Conservation (phyloP, 2,113 vertebrate genomes). For the Amphilophus citrinellus region DNA sequence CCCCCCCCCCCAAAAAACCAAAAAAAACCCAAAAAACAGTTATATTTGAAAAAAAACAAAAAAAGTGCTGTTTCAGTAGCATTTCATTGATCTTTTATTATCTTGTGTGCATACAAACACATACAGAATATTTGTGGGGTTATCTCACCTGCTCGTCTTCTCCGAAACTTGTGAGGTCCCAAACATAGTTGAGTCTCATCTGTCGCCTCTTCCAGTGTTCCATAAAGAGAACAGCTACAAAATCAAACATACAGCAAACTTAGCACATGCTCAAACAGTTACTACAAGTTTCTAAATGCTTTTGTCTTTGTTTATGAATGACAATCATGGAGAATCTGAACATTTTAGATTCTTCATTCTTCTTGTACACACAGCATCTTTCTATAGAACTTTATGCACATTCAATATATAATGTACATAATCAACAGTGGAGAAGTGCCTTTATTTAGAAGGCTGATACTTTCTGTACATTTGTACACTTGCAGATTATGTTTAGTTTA, state of each 20-base stretch:
- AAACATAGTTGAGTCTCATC: slow-evolving; percentile 95
- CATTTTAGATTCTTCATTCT: neutral
- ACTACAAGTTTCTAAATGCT: neutral
- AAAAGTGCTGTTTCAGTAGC: neutral
- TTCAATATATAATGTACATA: neutral
- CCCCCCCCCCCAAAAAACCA: too few species aligned
- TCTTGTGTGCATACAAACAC: neutral
- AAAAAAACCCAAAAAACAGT: too few species aligned
- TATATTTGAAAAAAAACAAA: neutral
- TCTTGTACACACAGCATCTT: neutral
- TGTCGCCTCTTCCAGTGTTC: slow-evolving; percentile 99
- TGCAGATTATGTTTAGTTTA: fast-evolving
- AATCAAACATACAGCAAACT: neutral
- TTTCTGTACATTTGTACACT: fast-evolving
- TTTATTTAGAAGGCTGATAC: neutral
- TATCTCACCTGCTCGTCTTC: slow-evolving; percentile 92
- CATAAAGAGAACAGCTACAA: slow-evolving; percentile 95
- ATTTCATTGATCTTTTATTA: too few species aligned
- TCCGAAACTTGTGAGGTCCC: slow-evolving; percentile 93
- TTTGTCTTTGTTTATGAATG: neutral
- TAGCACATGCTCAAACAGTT: neutral
- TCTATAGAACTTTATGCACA: neutral
- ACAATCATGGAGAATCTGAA: neutral
- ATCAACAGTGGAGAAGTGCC: neutral
- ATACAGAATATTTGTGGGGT: neutral